phyloP scores from a whole-genome alignment of 30 jellyfish, hydroid and myxozoan species.

The Rhopilema esculentum region DNA sequence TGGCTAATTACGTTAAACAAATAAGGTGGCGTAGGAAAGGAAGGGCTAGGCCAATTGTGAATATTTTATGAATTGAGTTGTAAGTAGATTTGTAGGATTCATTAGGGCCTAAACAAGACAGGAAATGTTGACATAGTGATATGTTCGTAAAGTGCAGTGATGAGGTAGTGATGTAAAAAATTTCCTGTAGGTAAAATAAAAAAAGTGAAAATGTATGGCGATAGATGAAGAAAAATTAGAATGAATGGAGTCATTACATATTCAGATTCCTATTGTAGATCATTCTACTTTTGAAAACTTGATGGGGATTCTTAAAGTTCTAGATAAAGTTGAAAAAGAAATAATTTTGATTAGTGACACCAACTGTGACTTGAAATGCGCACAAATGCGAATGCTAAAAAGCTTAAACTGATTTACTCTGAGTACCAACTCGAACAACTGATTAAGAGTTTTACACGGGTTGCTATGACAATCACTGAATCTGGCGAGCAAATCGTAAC shows the following conservation, averaged over 20 bases:
- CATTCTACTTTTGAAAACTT: too few relatives aligned
- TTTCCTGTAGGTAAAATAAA: neutral
- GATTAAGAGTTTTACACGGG: too few relatives aligned
- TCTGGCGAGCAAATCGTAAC: too few relatives aligned
- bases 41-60: neutral
- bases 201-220: neutral
- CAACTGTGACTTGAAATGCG: too few relatives aligned
- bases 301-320: too few relatives aligned
- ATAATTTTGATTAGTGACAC: too few relatives aligned
- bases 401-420: too few relatives aligned
- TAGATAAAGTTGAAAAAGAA: too few relatives aligned
- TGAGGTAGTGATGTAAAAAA: neutral
- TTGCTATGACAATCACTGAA: too few relatives aligned
- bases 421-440: too few relatives aligned
- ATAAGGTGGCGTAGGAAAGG: neutral
- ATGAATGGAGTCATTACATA: neutral
- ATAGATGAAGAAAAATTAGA: neutral
- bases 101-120: neutral
- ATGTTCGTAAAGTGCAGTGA: neutral
- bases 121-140: neutral
- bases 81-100: neutral
- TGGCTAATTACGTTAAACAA: neutral
- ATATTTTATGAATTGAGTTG: neutral
- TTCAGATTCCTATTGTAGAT: too few relatives aligned
- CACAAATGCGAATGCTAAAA: too few relatives aligned